Percentiles rank a stretch among this genome's conserved stretches.
Conservation (phyloP, 2,113 vertebrate genomes). For the Brachypodius melanocephalos region DNA sequence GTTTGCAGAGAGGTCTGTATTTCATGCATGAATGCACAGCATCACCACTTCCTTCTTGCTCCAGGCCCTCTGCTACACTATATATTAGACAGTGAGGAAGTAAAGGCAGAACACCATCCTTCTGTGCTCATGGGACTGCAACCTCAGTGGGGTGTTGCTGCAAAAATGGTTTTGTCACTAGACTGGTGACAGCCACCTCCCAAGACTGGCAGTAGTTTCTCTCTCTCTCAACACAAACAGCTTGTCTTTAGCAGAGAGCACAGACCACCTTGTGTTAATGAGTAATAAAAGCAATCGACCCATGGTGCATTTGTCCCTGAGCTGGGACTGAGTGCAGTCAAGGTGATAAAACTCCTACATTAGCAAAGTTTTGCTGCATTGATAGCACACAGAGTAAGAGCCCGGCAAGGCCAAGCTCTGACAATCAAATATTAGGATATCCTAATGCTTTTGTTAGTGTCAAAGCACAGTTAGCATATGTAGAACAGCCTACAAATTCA, state of each 20-base stretch:
- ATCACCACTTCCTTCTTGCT: neutral
- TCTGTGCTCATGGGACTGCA: neutral
- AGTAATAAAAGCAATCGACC: conserved; percentile 24
- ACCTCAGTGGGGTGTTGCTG: neutral
- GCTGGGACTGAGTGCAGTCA: neutral
- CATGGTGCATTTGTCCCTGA: neutral
- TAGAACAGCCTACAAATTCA: neutral
- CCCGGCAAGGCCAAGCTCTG: neutral
- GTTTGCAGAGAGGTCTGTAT: neutral
- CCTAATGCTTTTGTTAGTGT: neutral
- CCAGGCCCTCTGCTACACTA: neutral
- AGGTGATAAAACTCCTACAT: neutral
- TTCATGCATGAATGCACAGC: neutral
- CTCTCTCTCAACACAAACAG: neutral
- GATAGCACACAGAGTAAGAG: neutral
- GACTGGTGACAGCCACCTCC: neutral
- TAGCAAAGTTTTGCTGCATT: neutral
- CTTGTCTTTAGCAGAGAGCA: neutral
- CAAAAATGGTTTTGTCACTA: neutral
- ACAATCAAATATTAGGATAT: neutral
- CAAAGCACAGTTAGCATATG: neutral
- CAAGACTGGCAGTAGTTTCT: neutral
- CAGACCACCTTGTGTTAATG: conserved; percentile 16
- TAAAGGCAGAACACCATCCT: neutral
- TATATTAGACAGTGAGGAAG: neutral